A percentile compares a stretch with the other conserved stretches of the same genome.
Evolutionary conservation across 1,140 invertebrate species (phyloP).

Genomic region (Drosophila asahinai): DNA sequence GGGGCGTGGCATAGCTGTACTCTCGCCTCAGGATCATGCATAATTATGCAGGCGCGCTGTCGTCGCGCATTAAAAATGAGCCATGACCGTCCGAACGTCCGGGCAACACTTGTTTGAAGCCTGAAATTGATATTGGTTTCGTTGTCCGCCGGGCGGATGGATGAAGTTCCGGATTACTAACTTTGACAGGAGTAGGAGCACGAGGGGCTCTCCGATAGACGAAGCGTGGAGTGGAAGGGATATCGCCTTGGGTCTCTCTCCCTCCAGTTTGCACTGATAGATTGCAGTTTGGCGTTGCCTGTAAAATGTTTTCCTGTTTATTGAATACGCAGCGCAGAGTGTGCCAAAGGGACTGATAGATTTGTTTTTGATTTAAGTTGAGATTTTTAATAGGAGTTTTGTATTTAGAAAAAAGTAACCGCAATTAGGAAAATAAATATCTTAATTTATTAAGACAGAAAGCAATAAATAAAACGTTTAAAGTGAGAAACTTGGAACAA

Average conservation of each 20-base stretch:
- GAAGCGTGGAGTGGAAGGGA: neutral
- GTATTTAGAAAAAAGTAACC: too few relatives aligned
- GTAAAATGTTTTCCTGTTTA: slow-evolving; percentile 10
- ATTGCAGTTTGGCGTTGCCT: slow-evolving; percentile 22
- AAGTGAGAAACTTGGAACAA: too few relatives aligned
- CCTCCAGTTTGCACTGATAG: slow-evolving; percentile 24
- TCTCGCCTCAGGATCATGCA: slow-evolving; percentile 66
- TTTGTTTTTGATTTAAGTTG: neutral
- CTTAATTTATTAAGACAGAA: too few relatives aligned
- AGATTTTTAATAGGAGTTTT: neutral
- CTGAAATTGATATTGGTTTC: slow-evolving; percentile 74
- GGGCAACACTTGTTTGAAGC: slow-evolving; percentile 60
- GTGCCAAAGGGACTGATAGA: slow-evolving; percentile 1
- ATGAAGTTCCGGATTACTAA: slow-evolving; percentile 32
- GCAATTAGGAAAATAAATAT: too few relatives aligned
- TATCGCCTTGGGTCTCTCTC: slow-evolving; percentile 4
- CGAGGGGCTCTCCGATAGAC: neutral
- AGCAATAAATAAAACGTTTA: too few relatives aligned
- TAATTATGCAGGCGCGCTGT: slow-evolving; percentile 77
- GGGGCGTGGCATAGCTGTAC: slow-evolving; percentile 21
- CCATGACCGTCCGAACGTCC: slow-evolving; percentile 1
- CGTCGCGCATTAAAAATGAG: slow-evolving; percentile 80
- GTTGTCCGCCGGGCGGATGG: slow-evolving; percentile 33
- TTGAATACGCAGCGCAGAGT: slow-evolving; percentile 11
- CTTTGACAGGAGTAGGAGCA: neutral